Conservation (phyloP, 2,113 vertebrate species). For the Sigmodon hispidus region DNA sequence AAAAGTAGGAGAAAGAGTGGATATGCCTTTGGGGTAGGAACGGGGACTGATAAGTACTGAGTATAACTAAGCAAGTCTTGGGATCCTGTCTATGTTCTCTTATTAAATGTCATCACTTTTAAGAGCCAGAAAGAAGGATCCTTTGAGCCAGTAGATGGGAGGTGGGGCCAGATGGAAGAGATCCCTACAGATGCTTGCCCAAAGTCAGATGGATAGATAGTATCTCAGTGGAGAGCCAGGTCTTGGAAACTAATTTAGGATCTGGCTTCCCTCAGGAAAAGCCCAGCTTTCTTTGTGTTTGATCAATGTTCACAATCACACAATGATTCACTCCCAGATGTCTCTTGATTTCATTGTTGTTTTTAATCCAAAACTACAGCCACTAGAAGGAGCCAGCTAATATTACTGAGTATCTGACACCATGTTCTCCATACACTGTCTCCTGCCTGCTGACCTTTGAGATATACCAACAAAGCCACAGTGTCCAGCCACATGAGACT, state of each 20-base stretch:
- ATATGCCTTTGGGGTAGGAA: accelerated
- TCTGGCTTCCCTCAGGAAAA: neutral
- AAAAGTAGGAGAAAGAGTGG: neutral
- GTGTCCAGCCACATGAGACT: accelerated
- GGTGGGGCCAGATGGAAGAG: neutral
- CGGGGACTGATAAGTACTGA: neutral
- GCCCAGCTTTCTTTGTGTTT: neutral
- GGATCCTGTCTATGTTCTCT: no score
- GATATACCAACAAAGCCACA: neutral
- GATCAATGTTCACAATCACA: neutral
- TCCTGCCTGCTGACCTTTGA: neutral
- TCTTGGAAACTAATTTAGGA: neutral
- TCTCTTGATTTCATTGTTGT: neutral
- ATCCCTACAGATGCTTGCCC: neutral
- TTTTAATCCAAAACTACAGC: neutral
- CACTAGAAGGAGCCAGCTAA: neutral
- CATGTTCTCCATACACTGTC: neutral
- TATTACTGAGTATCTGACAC: neutral
- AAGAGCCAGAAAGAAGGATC: neutral
- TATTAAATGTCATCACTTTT: neutral
- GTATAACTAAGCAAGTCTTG: neutral
- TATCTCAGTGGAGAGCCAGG: neutral
- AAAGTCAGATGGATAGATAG: neutral
- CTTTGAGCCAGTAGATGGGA: neutral
- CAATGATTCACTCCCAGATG: neutral